phyloP scores from a whole-genome alignment of 2,888 invertebrate species.

The Athalia rosae region DNA sequence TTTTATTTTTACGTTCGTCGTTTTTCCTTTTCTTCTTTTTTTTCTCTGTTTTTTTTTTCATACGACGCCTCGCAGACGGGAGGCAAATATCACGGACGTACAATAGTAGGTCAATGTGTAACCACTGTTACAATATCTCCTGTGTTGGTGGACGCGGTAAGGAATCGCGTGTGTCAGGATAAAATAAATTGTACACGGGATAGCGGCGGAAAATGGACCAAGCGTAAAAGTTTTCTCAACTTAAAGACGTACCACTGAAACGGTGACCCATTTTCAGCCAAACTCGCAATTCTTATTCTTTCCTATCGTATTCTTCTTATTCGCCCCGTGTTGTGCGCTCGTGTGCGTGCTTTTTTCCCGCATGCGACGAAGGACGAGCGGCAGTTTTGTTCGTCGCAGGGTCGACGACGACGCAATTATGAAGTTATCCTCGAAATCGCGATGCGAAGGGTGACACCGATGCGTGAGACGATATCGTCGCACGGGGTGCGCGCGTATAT shows the following conservation, averaged over 20 bases:
- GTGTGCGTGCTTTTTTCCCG: not conserved
- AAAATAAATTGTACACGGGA: constrained; percentile 35
- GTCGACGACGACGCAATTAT: too few species aligned
- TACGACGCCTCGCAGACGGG: not conserved
- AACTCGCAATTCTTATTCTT: not conserved
- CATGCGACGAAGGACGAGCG: too few species aligned
- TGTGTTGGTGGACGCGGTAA: not conserved
- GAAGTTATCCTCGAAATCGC: too few species aligned
- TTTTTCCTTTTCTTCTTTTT: too few species aligned
- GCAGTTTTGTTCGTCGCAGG: too few species aligned
- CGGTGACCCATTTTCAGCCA: constrained; percentile 6
- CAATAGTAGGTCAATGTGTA: constrained; percentile 17
- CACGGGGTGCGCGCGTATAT: too few species aligned
- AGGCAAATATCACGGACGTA: constrained; percentile 18
- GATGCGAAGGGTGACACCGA: too few species aligned
- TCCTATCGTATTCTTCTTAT: not conserved
- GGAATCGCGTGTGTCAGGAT: constrained; percentile 9
- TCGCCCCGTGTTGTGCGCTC: not conserved
- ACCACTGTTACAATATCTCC: too few species aligned
- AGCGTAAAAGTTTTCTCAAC: constrained; percentile 21
- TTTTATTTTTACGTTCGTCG: too few species aligned
- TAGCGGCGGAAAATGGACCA: constrained; percentile 23
- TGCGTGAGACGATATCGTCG: too few species aligned
- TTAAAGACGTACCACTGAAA: constrained; percentile 2
- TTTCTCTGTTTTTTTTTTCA: too few species aligned